These are phyloP conservation scores for Lepidurus apus DNA, from an alignment of 1,140 invertebrate genomes.

Conservation along the genomic window DNA sequence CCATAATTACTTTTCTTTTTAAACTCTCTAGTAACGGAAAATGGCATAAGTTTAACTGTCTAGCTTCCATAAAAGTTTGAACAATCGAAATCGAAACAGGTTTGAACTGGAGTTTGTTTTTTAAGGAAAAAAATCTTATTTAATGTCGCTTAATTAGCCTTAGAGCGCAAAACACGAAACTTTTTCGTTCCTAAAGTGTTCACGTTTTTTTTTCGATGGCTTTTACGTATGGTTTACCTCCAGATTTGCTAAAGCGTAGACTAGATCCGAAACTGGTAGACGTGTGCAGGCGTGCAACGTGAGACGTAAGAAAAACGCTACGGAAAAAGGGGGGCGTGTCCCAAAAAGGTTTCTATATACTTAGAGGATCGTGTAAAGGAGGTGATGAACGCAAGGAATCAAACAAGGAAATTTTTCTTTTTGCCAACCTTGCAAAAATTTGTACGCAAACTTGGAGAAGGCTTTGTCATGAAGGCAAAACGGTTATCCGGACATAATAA, in stretches of 20 bases:
- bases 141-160: neutral
- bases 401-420: neutral
- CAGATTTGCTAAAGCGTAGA: slow-evolving; percentile 21
- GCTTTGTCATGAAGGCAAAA: slow-evolving; percentile 21
- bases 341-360: neutral
- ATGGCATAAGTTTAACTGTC: no score
- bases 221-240: slow-evolving; percentile 12
- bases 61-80: no score
- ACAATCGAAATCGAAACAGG: no score
- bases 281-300: slow-evolving; percentile 13
- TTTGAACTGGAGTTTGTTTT: neutral
- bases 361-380: neutral
- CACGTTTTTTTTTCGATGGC: slow-evolving; percentile 9
- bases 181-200: neutral
- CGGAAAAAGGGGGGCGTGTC: neutral
- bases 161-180: neutral
- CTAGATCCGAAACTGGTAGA: slow-evolving; percentile 19
- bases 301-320: neutral
- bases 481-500: slow-evolving; percentile 19
- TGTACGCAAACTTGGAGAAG: slow-evolving; percentile 21
- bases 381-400: slow-evolving; percentile 10
- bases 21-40: neutral
- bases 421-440: slow-evolving; percentile 19
- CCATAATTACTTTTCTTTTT: neutral
- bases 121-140: neutral